Evolutionary conservation across 2,113 vertebrate genomes (phyloP).

Genomic region (Takifugu flavidus): DNA sequence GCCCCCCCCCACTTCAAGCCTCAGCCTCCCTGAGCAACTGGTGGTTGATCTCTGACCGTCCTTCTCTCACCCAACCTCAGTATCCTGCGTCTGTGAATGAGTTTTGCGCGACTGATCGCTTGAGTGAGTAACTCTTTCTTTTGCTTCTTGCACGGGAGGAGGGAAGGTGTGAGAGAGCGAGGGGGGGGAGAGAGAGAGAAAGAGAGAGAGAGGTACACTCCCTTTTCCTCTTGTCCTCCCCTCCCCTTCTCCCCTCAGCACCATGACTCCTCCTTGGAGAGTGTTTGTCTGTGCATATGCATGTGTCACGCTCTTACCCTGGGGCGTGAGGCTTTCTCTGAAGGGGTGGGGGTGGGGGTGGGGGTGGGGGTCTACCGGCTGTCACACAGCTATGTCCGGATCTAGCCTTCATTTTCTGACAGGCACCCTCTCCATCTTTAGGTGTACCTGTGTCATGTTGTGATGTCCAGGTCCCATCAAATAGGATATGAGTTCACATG

Average conservation of each 20-base stretch:
- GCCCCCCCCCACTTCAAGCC: conserved; percentile 39
- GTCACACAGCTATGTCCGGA: conserved; percentile 72
- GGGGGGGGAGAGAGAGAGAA: not conserved
- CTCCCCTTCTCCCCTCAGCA: conserved; percentile 46
- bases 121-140: conserved; percentile 30
- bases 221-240: conserved; percentile 42
- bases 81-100: conserved; percentile 42
- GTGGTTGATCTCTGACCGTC: conserved; percentile 31
- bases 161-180: conserved; percentile 43
- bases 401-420: conserved; percentile 61
- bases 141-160: conserved; percentile 33
- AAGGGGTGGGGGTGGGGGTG: not conserved
- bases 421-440: conserved; percentile 18
- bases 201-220: conserved; percentile 31
- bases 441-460: conserved; percentile 26
- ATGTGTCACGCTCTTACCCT: conserved; percentile 41
- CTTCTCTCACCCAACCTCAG: conserved; percentile 32
- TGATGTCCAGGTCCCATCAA: not conserved
- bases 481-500: conserved; percentile 22
- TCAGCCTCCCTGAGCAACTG: conserved; percentile 41
- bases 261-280: conserved; percentile 61
- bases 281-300: conserved; percentile 14
- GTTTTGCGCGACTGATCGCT: conserved; percentile 17
- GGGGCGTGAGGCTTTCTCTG: conserved; percentile 50
- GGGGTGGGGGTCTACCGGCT: conserved; percentile 27